Evolutionary conservation across 2,113 vertebrate species (phyloP), one percentile per base, ranked within the genome.

Genomic region (Isichthys henryi): DNA sequence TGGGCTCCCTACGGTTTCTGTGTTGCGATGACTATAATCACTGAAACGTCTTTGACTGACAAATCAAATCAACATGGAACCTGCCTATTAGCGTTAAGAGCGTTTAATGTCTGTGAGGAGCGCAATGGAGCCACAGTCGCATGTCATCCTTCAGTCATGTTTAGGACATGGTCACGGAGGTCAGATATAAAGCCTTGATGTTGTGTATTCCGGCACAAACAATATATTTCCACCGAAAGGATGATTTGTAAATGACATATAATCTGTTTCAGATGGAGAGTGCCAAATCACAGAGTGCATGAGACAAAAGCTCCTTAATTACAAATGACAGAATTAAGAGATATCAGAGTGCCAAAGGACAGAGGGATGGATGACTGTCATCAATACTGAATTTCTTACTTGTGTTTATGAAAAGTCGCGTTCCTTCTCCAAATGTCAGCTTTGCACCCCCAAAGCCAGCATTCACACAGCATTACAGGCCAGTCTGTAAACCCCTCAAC

Each of bases 351-450:
- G 53, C 21, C 45, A 43, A 43, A 45, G 7, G 3, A 83, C 11
- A 84, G 8, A 23, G 45, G 7, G 43, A n/a, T 10, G 7, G 43
- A n/a, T 10, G 23, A 84, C 82, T 19, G 2, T 48, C 39, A 46
- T 48, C 6, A 21, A 0, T n/a, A 7, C 82, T 45, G 2, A 48
- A 66, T 88, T 74, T 88, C 84, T 88, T 88, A 83, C 87, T 46
- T 66, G 86, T 15, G n/a, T 80, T 58, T 27, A 89, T 83, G 5
- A 49, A 48, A 35, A 91, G 77, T 88, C 49, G 66, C 5, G 82
- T 90, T 19, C 90, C 91, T 49, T 23, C 90, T 77, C 93, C 93
- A 89, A 93, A 91, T 90, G 74, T 88, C 3, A 91, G 7, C 74
- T 91, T 93, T 77, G 2, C 21, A 56, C 48, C 35, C 85, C 62